Evolutionary conservation across 2,888 invertebrate species (phyloP).

Genomic region (Mystacides longicornis): DNA sequence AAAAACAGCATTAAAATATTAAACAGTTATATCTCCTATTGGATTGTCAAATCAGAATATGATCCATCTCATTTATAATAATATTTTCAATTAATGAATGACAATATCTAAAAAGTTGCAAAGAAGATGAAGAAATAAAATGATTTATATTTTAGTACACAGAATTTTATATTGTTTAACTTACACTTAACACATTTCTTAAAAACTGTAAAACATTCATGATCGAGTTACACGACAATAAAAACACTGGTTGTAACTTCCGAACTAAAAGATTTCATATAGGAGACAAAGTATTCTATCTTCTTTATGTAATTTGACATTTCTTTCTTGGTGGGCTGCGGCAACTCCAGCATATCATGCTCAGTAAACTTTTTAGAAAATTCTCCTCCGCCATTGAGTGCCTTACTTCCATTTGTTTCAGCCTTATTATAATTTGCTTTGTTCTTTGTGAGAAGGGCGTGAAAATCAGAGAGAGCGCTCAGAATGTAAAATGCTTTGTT

Average conservation of each 20-base stretch:
- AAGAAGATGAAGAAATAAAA: no score
- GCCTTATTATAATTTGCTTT: constrained; percentile 32
- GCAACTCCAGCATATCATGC: constrained; percentile 41
- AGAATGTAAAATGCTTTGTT: constrained; percentile 52
- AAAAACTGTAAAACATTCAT: no score
- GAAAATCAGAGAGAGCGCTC: constrained; percentile 61
- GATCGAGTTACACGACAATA: neutral
- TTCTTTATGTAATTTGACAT: constrained; percentile 51
- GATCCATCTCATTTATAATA: no score
- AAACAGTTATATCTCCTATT: no score
- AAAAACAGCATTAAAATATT: no score
- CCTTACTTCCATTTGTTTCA: constrained; percentile 25
- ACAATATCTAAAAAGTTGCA: no score
- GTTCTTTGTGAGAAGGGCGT: constrained; percentile 45
- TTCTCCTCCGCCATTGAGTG: constrained; percentile 29
- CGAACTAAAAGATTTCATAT: constrained; percentile 9
- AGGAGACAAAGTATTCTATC: constrained; percentile 66
- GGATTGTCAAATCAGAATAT: no score
- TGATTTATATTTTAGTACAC: no score
- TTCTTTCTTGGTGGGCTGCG: constrained; percentile 40
- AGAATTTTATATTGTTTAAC: no score
- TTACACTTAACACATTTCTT: no score
- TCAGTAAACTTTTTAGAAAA: constrained; percentile 54
- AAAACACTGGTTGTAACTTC: constrained; percentile 8
- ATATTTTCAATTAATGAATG: no score